These are phyloP conservation scores for Poecilobothrus nobilitatus DNA, from an alignment of 2,888 invertebrate genomes.

Conservation along the genomic window DNA sequence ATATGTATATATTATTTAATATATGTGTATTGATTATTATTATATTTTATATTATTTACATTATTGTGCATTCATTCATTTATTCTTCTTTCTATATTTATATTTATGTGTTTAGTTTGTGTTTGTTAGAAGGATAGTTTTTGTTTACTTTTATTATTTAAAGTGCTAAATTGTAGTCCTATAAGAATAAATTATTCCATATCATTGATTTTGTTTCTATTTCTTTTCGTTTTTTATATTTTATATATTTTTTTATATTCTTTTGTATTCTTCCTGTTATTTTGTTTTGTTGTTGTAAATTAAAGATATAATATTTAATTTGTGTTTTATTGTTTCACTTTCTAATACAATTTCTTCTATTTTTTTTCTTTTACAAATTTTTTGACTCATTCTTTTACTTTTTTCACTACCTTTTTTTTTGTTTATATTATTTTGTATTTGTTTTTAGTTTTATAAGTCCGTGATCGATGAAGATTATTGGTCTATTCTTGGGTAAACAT, in stretches of 20 bases:
- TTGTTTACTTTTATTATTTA: not conserved
- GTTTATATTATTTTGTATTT: too few species aligned
- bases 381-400: too few species aligned
- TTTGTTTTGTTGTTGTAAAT: not conserved
- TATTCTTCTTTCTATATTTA: too few species aligned
- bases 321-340: conserved; percentile 8
- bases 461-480: too few species aligned
- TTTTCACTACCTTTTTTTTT: too few species aligned
- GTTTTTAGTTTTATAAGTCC: too few species aligned
- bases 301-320: not conserved
- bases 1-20: too few species aligned
- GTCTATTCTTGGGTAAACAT: too few species aligned
- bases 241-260: not conserved
- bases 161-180: conserved; percentile 1
- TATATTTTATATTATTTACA: too few species aligned
- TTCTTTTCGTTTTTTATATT: not conserved
- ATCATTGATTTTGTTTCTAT: not conserved
- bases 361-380: too few species aligned
- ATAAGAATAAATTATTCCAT: conserved; percentile 4
- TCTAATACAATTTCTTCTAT: conserved; percentile 42
- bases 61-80: too few species aligned
- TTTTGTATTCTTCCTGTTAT: not conserved
- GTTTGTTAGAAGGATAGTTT: not conserved
- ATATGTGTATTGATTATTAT: too few species aligned
- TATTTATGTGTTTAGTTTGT: not conserved